Evolutionary conservation across 2,888 invertebrate genomes (phyloP).

Genomic region (Spatulosminthurus flaviceps): DNA sequence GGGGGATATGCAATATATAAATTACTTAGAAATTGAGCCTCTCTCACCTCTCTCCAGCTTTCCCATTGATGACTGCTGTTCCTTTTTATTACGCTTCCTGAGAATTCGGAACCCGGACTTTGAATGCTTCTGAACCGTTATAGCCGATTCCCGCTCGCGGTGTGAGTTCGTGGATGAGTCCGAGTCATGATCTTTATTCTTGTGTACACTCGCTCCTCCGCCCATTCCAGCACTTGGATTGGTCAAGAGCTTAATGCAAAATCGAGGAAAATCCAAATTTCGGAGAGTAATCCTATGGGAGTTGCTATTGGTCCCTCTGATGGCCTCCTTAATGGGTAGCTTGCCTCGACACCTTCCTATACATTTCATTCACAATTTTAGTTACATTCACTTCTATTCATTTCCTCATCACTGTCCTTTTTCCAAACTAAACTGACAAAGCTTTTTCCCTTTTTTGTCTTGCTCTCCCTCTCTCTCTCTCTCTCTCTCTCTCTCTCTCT

Average conservation of each 20-base stretch:
- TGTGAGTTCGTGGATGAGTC: constrained; percentile 56
- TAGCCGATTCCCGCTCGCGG: constrained; percentile 51
- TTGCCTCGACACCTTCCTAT: constrained; percentile 6
- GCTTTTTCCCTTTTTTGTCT: neutral
- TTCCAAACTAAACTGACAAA: neutral
- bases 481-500: constrained; percentile 6
- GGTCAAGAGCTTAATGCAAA: neutral
- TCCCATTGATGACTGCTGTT: constrained; percentile 59
- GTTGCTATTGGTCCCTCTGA: neutral
- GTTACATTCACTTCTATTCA: neutral
- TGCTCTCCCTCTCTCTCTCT: neutral
- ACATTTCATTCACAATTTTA: constrained; percentile 6
- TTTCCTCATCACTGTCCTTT: constrained; percentile 29
- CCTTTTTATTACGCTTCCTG: constrained; percentile 59
- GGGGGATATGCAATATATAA: too few species aligned
- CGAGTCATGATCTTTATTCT: constrained; percentile 58
- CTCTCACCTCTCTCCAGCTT: constrained; percentile 59
- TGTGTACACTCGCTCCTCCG: constrained; percentile 62
- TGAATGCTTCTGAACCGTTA: constrained; percentile 50
- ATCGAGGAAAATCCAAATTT: constrained; percentile 28
- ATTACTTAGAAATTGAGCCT: neutral
- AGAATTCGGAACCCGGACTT: constrained; percentile 61
- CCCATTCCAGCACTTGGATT: constrained; percentile 54
- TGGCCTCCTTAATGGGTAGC: constrained; percentile 23
- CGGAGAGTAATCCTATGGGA: constrained; percentile 9